A percentile compares a stretch with the other conserved stretches of the same genome.
Conservation (phyloP, 2,113 vertebrate species). For the Ceyx cyanopectus region DNA sequence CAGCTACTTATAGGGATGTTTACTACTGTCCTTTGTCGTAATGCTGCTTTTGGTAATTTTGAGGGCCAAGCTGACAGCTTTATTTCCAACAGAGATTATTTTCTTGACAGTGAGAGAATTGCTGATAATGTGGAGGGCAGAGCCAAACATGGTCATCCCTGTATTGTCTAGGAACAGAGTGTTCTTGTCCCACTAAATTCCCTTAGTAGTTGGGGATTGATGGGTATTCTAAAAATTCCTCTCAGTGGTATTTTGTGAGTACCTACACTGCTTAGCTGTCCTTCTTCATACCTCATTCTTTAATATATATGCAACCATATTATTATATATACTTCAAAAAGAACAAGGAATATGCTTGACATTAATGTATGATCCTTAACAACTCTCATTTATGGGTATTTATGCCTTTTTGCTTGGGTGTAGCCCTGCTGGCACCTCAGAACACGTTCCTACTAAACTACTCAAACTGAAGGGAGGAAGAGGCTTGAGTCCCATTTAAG, state of each 20-base stretch:
- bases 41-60: neutral
- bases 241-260: neutral
- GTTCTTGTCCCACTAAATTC: neutral
- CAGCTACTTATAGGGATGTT: neutral
- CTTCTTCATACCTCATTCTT: neutral
- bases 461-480: neutral
- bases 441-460: neutral
- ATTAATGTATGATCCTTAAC: neutral
- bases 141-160: neutral
- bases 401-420: neutral
- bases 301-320: neutral
- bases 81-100: neutral
- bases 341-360: neutral
- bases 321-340: neutral
- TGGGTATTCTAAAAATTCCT: neutral
- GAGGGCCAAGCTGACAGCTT: neutral
- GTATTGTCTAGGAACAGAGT: neutral
- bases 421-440: neutral
- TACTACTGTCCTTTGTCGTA: neutral
- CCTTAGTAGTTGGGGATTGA: neutral
- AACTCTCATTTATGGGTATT: neutral
- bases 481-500: neutral
- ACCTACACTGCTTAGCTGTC: neutral
- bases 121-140: neutral
- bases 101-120: neutral